Conservation (phyloP, 2,888 invertebrate genomes). For the Tipula confusa region DNA sequence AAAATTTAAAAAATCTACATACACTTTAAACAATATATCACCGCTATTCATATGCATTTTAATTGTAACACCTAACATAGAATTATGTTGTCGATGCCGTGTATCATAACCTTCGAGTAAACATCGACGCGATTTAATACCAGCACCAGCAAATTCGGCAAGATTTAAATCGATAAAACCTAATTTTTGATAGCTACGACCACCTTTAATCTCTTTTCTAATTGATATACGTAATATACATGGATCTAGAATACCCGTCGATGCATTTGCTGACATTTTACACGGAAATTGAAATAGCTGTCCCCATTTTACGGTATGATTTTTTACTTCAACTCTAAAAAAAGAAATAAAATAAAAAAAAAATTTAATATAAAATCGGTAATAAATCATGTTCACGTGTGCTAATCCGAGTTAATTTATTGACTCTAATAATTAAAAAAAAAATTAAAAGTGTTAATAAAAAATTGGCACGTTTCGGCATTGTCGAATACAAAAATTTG, state of each 20-base stretch:
- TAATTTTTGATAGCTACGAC: conserved; percentile 63
- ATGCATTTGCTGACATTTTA: conserved; percentile 95
- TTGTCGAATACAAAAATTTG: background rate
- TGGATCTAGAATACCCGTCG: conserved; percentile 90
- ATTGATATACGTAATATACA: conserved; percentile 92
- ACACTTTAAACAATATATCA: conserved; percentile 98
- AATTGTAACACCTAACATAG: conserved; percentile 85
- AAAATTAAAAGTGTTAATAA: background rate
- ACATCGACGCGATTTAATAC: conserved; percentile 78
- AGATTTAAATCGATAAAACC: conserved; percentile 97
- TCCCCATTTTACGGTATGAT: conserved; percentile 92
- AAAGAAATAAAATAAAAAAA: conserved; percentile 36
- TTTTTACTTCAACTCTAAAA: conserved; percentile 84
- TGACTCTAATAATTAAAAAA: too few relatives aligned
- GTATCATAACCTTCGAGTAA: conserved; percentile 94
- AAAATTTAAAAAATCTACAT: conserved; percentile 49
- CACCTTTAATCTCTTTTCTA: conserved; percentile 79
- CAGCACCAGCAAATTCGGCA: conserved; percentile 93
- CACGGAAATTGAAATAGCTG: conserved; percentile 87
- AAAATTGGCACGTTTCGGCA: background rate
- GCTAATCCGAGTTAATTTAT: background rate
- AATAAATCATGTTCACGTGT: background rate
- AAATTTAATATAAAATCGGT: background rate
- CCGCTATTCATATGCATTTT: conserved; percentile 93
- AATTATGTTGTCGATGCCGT: conserved; percentile 91